Base-by-base conservation (phyloP, 1,140 invertebrate species). In the Cydia strobilella region DNA sequence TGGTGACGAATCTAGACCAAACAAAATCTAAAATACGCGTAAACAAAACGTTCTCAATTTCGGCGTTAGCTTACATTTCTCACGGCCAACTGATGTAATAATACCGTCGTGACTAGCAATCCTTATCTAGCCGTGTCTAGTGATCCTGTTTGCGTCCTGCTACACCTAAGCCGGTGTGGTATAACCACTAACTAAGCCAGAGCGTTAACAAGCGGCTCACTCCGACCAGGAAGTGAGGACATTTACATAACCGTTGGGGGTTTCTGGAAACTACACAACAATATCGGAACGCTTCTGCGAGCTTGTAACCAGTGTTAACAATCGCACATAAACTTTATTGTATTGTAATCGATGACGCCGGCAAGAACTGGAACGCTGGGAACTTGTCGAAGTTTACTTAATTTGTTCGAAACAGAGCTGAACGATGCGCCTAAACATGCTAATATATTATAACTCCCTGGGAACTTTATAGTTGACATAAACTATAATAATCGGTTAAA, bases 191-290 rank as follows among this genome's bases (percentile, higher is more conserved):
- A 9, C 35, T 18, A 18, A 54, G 51, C 15, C 15, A 23, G 77
- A 76, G 85, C 82, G 85, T 87, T 91, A 92, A 88, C 86, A 87
- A 86, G 85, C 86, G 76, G 80, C 31, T 69, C 54, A 59, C 27
- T 69, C 77, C 80, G 77, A 87, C 85, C 83, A 88, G 89, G 89
- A 91, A 91, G 87, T 86, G 76, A 75, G 79, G 88, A 84, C 84
- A 88, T 92, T 90, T 84, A 84, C 85, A 87, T 90, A 89, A 84
- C 88, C 84, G 87, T 90, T 91, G 89, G 77, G 78, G 74, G 78
- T 86, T 62, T 83, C 83, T 87, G 86, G 79, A 82, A 82, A 73
- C 74, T 85, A 75, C 77, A 83, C 82, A 90, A 89, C 85, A 86
- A 88, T 89, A 86, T 87, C 77, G 82, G 75, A 76, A 77, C 76